Evolutionary conservation across 2,797 vertebrate genomes (phyloP), one percentile per base, ranked within the genome.

Genomic region (Diceros bicornis): DNA sequence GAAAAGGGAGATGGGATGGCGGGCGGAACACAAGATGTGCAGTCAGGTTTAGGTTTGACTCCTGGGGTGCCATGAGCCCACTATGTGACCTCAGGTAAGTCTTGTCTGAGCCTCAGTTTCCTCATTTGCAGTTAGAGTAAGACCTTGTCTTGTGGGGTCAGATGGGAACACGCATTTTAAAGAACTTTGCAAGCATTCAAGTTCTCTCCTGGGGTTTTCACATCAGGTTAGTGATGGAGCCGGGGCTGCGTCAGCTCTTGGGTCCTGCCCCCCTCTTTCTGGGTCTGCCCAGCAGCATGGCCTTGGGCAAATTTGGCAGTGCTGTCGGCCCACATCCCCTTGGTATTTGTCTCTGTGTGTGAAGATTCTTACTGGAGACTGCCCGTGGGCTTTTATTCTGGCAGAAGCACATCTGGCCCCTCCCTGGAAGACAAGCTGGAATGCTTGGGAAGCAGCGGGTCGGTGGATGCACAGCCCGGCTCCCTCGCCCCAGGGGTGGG

Each of bases 401-500:
- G 84, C 8, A 32, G 72, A 37, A 78, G n/a, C 79, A n/a, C 18
- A 0, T n/a, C 2, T 34, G 55, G n/a, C 8, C 37, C 11, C 37
- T 29, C 32, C 37, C 20, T 9, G 44, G 59, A 61, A 29, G n/a
- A 27, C 44, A n/a, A 32, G 6, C 1, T 1, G 50, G 7, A 6
- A 12, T 44, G 62, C 7, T 11, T 4, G 0, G 81, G 57, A 20
- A 18, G 52, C 6, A 2, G 32, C 0, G 37, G 71, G 55, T n/a
- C 10, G 29, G 59, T 21, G 37, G 32, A 14, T 2, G 2, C 57
- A 7, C 9, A 34, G 10, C 18, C n/a, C 32, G 7, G 44, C 14
- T 11, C 25, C 44, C 44, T 20, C 0, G 0, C 8, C 23, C 20
- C 0, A 8, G 9, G 9, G 32, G 2, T 5, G 47, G 64, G 32